Evolutionary conservation across 2,797 vertebrate genomes (phyloP).

Genomic region (Microcaecilia unicolor): DNA sequence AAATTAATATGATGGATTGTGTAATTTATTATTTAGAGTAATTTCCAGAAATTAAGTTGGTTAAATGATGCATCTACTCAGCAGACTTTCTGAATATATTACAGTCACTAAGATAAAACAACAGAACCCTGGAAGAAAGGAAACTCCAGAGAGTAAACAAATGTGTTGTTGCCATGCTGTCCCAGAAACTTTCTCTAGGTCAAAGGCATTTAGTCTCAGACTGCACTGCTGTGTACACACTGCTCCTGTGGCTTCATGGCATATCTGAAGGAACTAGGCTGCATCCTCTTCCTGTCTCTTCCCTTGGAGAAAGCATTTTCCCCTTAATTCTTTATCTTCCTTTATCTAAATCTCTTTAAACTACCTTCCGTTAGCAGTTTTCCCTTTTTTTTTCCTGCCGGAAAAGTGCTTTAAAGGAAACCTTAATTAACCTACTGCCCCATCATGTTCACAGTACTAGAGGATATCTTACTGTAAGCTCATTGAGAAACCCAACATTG

Average conservation of each 20-base stretch:
- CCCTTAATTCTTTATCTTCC: conserved; percentile 18
- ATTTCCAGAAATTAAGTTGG: background rate
- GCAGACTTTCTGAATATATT: no score
- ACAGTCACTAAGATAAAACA: conserved; percentile 10
- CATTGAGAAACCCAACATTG: no score
- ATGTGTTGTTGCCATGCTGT: conserved; percentile 63
- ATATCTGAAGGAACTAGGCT: conserved; percentile 76
- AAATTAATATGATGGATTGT: background rate
- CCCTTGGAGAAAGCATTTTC: conserved; percentile 29
- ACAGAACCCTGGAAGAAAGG: conserved; percentile 32
- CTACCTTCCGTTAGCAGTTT: conserved; percentile 9
- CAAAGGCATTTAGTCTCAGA: conserved; percentile 49
- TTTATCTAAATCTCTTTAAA: conserved; percentile 37
- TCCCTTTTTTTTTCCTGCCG: conserved; percentile 15
- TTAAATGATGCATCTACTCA: no score
- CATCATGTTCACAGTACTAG: no score
- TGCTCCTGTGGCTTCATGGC: conserved; percentile 42
- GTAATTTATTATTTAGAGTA: conserved; percentile 1
- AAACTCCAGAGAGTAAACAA: conserved; percentile 59
- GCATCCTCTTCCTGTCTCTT: conserved; percentile 78
- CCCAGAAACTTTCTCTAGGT: conserved; percentile 52
- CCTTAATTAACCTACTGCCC: no score
- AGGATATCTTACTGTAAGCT: no score
- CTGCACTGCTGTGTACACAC: conserved; percentile 55
- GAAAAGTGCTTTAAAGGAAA: background rate